A percentile compares a stretch with the other conserved stretches of the same genome.
Evolutionary conservation across 2,113 vertebrate species (phyloP).

Genomic region (Seriola rivoliana): DNA sequence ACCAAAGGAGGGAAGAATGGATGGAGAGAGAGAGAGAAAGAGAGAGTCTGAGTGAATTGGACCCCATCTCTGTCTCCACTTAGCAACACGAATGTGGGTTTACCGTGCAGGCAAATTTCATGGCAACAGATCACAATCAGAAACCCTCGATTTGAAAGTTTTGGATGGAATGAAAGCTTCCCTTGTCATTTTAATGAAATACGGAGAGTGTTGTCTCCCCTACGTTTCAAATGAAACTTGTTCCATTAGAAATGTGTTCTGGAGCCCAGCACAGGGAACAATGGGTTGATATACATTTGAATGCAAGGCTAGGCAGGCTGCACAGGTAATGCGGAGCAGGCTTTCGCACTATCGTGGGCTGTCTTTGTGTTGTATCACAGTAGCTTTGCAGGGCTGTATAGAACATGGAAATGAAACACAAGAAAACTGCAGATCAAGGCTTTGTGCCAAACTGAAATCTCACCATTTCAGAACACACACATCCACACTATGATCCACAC

Average conservation of each 20-base stretch:
- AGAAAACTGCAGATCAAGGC: constrained; percentile 42
- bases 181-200: constrained; percentile 73
- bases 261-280: constrained; percentile 58
- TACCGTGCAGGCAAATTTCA: constrained; percentile 58
- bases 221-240: constrained; percentile 64
- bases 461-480: constrained; percentile 23
- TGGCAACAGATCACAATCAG: constrained; percentile 61
- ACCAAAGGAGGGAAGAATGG: constrained; percentile 79
- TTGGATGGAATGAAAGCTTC: constrained; percentile 60
- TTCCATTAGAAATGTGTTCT: constrained; percentile 74
- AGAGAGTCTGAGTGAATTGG: constrained; percentile 68
- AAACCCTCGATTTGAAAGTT: constrained; percentile 70
- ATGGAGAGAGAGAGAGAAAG: constrained; percentile 60
- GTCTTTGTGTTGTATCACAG: constrained; percentile 69
- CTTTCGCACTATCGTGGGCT: constrained; percentile 30
- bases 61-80: constrained; percentile 70
- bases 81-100: constrained; percentile 55
- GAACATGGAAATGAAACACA: constrained; percentile 70
- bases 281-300: constrained; percentile 77
- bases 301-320: constrained; percentile 58
- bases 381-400: constrained; percentile 57
- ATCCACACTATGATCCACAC: constrained; percentile 5
- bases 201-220: constrained; percentile 37
- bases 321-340: constrained; percentile 54
- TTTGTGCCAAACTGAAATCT: constrained; percentile 55